Base-by-base conservation (phyloP, 2,113 vertebrate genomes). In the Sphaerodactylus townsendi region DNA sequence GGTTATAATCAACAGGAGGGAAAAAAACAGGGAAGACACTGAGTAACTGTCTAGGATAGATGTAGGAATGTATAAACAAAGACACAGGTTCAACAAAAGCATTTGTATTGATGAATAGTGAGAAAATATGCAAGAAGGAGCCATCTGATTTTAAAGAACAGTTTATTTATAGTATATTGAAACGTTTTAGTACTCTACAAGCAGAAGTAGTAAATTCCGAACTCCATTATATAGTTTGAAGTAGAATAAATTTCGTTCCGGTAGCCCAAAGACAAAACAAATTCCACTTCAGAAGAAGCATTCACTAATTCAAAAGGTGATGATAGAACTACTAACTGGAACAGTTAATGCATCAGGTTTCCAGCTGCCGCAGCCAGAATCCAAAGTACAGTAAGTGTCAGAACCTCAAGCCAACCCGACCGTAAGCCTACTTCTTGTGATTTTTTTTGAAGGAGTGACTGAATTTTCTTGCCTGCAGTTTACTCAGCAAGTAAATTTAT, bases 61-160 rank as follows among this genome's bases (percentile, higher is more conserved):
- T 56, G 75, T 1, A 86, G 90, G 85, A 89, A 91, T 85, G 86
- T 90, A 37, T 87, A 80, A 90, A 77, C 77, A 85, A 84, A 66
- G 21, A 10, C 73, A 71, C 75, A 37, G 65, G 23, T 0, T 76
- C 77, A 23, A 48, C 79, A 71, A 41, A 66, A 68, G 14, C 25
- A 48, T 69, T 82, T 82, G 25, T 10, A 79, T 74, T 69, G 0
- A 75, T 59, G 62, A 39, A 62, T 56, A 1, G 13, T 6, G 0
- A 1, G 77, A 59, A 23, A 71, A 53, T 66, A 21, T 8, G 77
- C 21, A 2, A 59, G 70, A 56, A 77, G 69, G 50, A 48, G 59
- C 83, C 62, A 59, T 23, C 3, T 41, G 71, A 30, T 64, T 37
- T 4, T 37, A 62, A 69, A 44, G 1, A 0, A 33, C 1, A 56